These are phyloP conservation scores for Hafferia zeledoni DNA, from an alignment of 2,797 vertebrate genomes.

Conservation along the genomic window DNA sequence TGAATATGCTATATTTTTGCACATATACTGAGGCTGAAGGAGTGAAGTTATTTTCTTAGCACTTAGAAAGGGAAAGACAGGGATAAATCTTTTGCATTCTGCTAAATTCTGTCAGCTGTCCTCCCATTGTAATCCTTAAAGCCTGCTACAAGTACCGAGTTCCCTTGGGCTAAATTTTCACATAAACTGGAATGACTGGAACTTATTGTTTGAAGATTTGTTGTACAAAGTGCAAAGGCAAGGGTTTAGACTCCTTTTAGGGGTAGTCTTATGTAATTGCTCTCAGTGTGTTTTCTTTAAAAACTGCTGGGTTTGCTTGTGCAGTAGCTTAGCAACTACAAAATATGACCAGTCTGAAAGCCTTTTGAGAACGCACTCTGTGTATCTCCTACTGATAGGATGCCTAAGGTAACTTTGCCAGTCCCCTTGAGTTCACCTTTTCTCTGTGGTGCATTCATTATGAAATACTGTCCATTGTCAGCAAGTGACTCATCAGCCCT, in stretches of 20 bases:
- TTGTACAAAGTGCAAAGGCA: not conserved
- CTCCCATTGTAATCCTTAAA: not conserved
- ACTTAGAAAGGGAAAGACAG: not conserved
- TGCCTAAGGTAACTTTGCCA: not conserved
- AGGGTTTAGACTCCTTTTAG: not conserved
- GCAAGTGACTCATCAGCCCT: slow-evolving; percentile 29
- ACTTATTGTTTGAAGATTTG: not conserved
- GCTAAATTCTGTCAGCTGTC: not conserved
- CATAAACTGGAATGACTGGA: not conserved
- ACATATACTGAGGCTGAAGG: not conserved
- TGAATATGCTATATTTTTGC: not conserved
- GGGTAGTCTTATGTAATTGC: not conserved
- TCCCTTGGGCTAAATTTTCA: not conserved
- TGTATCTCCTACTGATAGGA: not conserved
- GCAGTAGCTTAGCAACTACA: slow-evolving; percentile 10
- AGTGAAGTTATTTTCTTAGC: not conserved
- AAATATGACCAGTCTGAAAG: slow-evolving; percentile 18
- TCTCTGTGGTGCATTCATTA: not conserved
- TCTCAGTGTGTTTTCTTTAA: slow-evolving; percentile 11
- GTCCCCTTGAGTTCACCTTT: slow-evolving; percentile 45
- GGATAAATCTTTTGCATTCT: not conserved
- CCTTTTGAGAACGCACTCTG: not conserved
- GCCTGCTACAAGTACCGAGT: not conserved
- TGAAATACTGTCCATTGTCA: not conserved
- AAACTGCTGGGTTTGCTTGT: slow-evolving; percentile 1